Base-by-base conservation (phyloP, 2,797 vertebrate species). In the Hozukius guyotensis region DNA sequence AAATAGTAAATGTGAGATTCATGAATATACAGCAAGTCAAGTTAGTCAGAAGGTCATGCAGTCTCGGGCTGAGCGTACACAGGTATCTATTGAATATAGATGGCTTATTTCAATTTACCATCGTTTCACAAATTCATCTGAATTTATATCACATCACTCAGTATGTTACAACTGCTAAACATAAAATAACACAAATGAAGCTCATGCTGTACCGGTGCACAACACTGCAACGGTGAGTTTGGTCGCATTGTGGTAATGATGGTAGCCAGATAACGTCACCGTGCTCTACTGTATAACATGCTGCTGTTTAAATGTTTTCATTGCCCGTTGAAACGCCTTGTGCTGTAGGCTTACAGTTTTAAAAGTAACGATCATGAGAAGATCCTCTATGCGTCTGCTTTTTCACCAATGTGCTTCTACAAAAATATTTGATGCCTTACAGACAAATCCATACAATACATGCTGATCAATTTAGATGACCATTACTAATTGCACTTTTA, bases 401-500 rank as follows among this genome's bases (percentile, higher is more conserved):
- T 49, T 93, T 90, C 63, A 71, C 88, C 84, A 90, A 80, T 91
- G 85, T 93, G 89, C 88, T 85, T 87, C 82, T 94, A 92, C 81
- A 95, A 95, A 94, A 95, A 94, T 93, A 94, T 87, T 86, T 93
- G 90, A 92, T 92, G 90, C 84, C 91, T 91, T 86, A 90, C 88
- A 94, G 87, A 95, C 91, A 93, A 92, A 90, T 92, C 76, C 90
- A 89, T 89, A 94, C 92, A 94, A 93, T 87, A 94, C 91, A 94
- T 91, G 90, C 94, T 91, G 89, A 94, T 95, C 90, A 94, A 90
- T 92, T 95, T 91, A 85, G 84, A 95, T 94, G 94, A 94, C 88
- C 91, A 91, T 90, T 94, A 92, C 93, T 96, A 96, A 96, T 96
- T 96, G 96, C 96, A 96, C 96, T 96, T 96, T 93, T 49, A 88